A percentile compares a stretch with the other conserved stretches of the same genome.
phyloP scores from a whole-genome alignment of 2,888 invertebrate genomes.

The Melanophora roralis region DNA sequence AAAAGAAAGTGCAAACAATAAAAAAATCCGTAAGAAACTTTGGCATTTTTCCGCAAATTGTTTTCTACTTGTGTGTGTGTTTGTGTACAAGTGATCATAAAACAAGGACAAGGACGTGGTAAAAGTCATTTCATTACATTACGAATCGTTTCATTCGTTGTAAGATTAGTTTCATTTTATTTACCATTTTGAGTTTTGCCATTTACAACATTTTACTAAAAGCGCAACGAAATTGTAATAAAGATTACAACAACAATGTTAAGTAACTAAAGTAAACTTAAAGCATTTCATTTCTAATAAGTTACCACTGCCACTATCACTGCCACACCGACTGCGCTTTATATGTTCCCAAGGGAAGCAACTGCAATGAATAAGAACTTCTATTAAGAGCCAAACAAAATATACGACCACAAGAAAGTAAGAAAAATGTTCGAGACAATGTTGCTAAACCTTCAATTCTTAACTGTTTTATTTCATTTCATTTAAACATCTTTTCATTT shows the following conservation, averaged over 20 bases:
- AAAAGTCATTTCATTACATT: slow-evolving; percentile 63
- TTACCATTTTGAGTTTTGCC: slow-evolving; percentile 8
- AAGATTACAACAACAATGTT: slow-evolving; percentile 52
- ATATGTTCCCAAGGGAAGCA: slow-evolving; percentile 45
- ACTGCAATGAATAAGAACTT: slow-evolving; percentile 22
- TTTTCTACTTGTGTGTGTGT: slow-evolving; percentile 12
- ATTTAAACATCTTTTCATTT: slow-evolving; percentile 34
- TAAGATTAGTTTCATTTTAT: slow-evolving; percentile 9
- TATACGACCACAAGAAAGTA: slow-evolving; percentile 24
- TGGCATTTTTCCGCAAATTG: slow-evolving; percentile 26
- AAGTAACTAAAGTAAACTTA: no score
- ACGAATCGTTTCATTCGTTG: slow-evolving; percentile 40
- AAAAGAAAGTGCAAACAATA: neutral
- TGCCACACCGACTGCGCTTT: slow-evolving; percentile 22
- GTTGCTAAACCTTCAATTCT: slow-evolving; percentile 52
- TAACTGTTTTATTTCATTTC: slow-evolving; percentile 23
- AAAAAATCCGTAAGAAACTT: slow-evolving; percentile 23
- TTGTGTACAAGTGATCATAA: slow-evolving; percentile 15
- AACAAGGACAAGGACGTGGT: slow-evolving; percentile 55
- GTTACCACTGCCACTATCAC: slow-evolving; percentile 13
- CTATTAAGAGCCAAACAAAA: slow-evolving; percentile 22
- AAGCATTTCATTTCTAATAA: slow-evolving; percentile 40
- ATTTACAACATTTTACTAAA: slow-evolving; percentile 14
- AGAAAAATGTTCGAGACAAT: slow-evolving; percentile 47
- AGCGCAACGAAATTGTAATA: slow-evolving; percentile 60